Percentiles rank a stretch among this genome's conserved stretches.
phyloP scores from a whole-genome alignment of 2,888 invertebrate genomes.

The Pseudanteris insignis region DNA sequence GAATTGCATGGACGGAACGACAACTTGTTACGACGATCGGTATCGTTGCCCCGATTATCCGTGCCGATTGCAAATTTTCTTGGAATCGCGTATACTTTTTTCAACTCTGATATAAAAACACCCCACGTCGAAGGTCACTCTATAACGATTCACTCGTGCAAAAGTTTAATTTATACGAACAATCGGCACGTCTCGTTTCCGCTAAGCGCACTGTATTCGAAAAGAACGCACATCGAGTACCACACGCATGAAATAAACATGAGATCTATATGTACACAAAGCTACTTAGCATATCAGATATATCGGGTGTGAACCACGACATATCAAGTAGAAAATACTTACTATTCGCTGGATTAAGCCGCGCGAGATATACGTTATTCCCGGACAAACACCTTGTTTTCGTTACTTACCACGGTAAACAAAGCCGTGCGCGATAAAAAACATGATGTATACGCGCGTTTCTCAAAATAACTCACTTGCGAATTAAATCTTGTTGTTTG shows the following conservation, averaged over 20 bases:
- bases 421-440: constrained; percentile 17
- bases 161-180: constrained; percentile 12
- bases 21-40: too few species aligned
- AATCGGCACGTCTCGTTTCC: constrained; percentile 9
- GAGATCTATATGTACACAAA: constrained; percentile 13
- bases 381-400: constrained; percentile 33
- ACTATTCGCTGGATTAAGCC: constrained; percentile 21
- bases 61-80: too few species aligned
- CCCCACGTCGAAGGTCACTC: too few species aligned
- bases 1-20: constrained; percentile 17
- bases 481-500: constrained; percentile 11
- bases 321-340: constrained; percentile 21
- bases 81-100: too few species aligned
- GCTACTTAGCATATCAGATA: constrained; percentile 22
- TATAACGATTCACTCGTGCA: too few species aligned
- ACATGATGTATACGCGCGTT: constrained; percentile 11
- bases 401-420: constrained; percentile 13
- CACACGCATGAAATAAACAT: constrained; percentile 1
- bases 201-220: too few species aligned
- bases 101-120: too few species aligned
- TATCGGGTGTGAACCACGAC: constrained; percentile 27
- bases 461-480: constrained; percentile 16
- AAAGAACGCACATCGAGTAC: too few species aligned
- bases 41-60: too few species aligned
- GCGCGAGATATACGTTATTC: constrained; percentile 9